Conservation (phyloP, 2,797 vertebrate species). For the Steatocranus sp. region DNA sequence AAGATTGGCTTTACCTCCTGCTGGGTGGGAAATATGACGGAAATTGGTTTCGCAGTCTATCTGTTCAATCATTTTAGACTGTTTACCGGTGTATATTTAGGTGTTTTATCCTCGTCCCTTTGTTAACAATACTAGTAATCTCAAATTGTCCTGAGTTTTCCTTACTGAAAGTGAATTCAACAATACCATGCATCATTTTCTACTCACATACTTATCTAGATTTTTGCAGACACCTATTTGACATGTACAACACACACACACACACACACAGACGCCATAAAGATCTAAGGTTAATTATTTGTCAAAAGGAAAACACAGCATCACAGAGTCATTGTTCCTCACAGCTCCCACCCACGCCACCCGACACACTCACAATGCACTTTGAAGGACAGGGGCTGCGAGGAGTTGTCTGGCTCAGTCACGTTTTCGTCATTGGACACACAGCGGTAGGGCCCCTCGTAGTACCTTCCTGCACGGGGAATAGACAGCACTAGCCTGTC, state of each 20-base stretch:
- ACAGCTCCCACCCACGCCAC: not conserved
- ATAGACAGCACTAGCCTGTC: constrained; percentile 38
- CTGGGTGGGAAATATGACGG: constrained; percentile 16
- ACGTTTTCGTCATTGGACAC: constrained; percentile 35
- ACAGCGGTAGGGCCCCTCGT: constrained; percentile 73
- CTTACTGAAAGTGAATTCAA: not conserved
- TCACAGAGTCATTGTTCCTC: constrained; percentile 4
- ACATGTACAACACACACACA: not conserved
- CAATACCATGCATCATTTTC: not conserved
- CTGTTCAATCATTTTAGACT: not conserved
- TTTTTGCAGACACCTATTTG: not conserved
- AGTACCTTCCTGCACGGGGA: not conserved
- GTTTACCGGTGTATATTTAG: not conserved
- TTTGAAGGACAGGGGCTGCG: constrained; percentile 54
- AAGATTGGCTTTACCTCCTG: constrained; percentile 30
- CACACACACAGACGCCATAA: not conserved
- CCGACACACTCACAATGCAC: constrained; percentile 76
- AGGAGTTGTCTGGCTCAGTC: constrained; percentile 43
- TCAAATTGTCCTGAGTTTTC: not conserved
- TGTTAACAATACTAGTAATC: not conserved
- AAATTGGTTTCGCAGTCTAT: constrained; percentile 7
- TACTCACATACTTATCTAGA: not conserved
- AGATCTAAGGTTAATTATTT: not conserved
- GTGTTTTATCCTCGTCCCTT: not conserved
- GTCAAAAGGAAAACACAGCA: not conserved